Evolutionary conservation across 2,113 vertebrate genomes (phyloP).

Genomic region (Oryzias melastigma): DNA sequence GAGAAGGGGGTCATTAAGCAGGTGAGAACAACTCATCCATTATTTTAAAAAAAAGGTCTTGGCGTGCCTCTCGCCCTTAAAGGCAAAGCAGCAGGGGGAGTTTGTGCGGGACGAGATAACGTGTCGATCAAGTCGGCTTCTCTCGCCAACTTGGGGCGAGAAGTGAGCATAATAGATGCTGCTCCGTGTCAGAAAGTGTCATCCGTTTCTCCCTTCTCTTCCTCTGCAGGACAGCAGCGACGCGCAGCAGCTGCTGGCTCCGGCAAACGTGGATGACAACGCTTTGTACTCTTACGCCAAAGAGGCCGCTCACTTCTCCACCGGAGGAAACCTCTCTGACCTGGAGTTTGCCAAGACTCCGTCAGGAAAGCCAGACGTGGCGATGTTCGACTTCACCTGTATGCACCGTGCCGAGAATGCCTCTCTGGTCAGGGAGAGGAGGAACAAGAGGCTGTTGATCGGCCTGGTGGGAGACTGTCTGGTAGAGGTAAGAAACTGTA

Average conservation of each 20-base stretch:
- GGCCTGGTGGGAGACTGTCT: slow-evolving; percentile 91
- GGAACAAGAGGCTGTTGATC: slow-evolving; percentile 74
- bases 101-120: neutral
- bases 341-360: slow-evolving; percentile 81
- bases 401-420: slow-evolving; percentile 87
- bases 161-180: no score
- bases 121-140: neutral
- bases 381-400: slow-evolving; percentile 90
- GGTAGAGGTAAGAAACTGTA: slow-evolving; percentile 84
- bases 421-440: slow-evolving; percentile 81
- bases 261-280: slow-evolving; percentile 73
- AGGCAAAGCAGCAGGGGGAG: neutral
- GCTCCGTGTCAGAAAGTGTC: slow-evolving; percentile 10
- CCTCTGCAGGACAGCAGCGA: slow-evolving; percentile 76
- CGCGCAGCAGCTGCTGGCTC: slow-evolving; percentile 79
- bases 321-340: slow-evolving; percentile 74
- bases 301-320: slow-evolving; percentile 85
- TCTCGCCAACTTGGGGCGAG: neutral
- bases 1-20: slow-evolving; percentile 88
- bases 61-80: slow-evolving; percentile 5
- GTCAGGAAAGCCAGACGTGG: slow-evolving; percentile 73
- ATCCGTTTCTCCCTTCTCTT: neutral
- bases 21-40: slow-evolving; percentile 71
- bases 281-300: slow-evolving; percentile 79
- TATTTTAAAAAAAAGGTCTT: slow-evolving; percentile 1